A percentile compares a stretch with the other conserved stretches of the same genome.
Evolutionary conservation across 37 sponge, comb jelly and placozoan genomes (phyloP).

Genomic region (Halichondria panicea): DNA sequence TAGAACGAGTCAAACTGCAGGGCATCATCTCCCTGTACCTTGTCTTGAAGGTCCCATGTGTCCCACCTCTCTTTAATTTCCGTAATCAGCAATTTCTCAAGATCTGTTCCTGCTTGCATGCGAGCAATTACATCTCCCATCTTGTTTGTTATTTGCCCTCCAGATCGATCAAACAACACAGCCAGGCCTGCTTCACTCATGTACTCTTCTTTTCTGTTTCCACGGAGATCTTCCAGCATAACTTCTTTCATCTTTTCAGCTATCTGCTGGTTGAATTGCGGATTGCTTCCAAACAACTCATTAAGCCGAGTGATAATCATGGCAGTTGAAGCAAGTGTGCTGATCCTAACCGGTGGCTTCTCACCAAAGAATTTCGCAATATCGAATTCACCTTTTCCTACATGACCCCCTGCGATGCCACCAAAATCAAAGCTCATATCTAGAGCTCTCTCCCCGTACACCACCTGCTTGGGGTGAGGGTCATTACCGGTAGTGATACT

Average conservation of each 20-base stretch:
- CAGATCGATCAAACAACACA: slow-evolving; percentile 76
- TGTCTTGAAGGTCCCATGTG: slow-evolving; percentile 58
- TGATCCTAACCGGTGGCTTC: slow-evolving; percentile 59
- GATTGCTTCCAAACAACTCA: slow-evolving; percentile 62
- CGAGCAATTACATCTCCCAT: slow-evolving; percentile 63
- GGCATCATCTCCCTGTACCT: slow-evolving; percentile 49
- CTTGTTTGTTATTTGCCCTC: slow-evolving; percentile 59
- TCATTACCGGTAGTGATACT: slow-evolving; percentile 63
- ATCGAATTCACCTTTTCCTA: slow-evolving; percentile 56
- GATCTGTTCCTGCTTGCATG: slow-evolving; percentile 2
- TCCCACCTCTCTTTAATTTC: slow-evolving; percentile 72
- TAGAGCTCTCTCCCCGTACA: slow-evolving; percentile 77
- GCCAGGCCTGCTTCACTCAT: slow-evolving; percentile 72
- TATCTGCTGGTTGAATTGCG: slow-evolving; percentile 64
- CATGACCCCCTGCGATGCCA: no score
- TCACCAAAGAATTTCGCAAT: slow-evolving; percentile 83
- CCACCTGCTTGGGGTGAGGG: slow-evolving; percentile 72
- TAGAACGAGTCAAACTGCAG: slow-evolving; percentile 83
- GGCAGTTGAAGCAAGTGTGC: slow-evolving; percentile 64
- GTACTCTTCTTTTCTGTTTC: slow-evolving; percentile 85
- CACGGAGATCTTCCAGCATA: slow-evolving; percentile 70
- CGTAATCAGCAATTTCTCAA: slow-evolving; percentile 59
- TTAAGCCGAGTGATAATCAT: slow-evolving; percentile 68
- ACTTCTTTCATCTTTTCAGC: slow-evolving; percentile 62
- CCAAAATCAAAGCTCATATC: slow-evolving; percentile 76